Base-by-base conservation (phyloP, 2,113 vertebrate species). In the Apeltes quadracus region DNA sequence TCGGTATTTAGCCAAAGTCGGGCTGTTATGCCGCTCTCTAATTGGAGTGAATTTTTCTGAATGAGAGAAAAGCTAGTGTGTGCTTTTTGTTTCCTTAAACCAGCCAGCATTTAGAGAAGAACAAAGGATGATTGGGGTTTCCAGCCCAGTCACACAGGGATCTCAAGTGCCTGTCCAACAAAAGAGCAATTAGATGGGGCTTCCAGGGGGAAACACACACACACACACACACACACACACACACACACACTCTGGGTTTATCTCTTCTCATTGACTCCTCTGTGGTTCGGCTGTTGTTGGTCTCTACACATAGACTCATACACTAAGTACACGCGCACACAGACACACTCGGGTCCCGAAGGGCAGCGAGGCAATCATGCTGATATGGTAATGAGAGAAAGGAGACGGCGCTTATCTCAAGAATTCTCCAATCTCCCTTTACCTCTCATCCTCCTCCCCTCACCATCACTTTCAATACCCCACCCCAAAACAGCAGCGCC, bases 111-210 rank as follows among this genome's bases (percentile, higher is more conserved):
- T 88, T 70, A 69, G 69, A 61, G 32, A 51, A 75, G 80, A 85
- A 85, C 67, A 89, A 84, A 87, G 69, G 71, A 55, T 22, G 51
- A 61, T 59, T 74, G 69, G 84, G 71, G 75, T 88, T 85, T 89
- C 65, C 67, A 74, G 50, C 51, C 59, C 56, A 62, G 72, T 69
- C 65, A 78, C 39, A 51, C 78, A 83, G 63, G 76, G 87, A 73
- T 82, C 72, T 83, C 51, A 38, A 64, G 41, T 64, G 79, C 29
- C 69, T 44, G 5, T 79, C 48, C 15, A 69, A 90, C 78, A 87
- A 90, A 87, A 87, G 75, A 72, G 54, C 76, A 89, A 90, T 91
- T 90, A 90, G 54, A 87, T 61, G 5, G 44, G 61, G 61, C n/a
- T 78, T 87, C 81, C 70, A 54, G 55, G 46, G n/a, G 43, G 22